A percentile compares a stretch with the other conserved stretches of the same genome.
These are phyloP conservation scores for Kradibia gibbosae DNA, from an alignment of 1,140 invertebrate species.

Conservation along the genomic window DNA sequence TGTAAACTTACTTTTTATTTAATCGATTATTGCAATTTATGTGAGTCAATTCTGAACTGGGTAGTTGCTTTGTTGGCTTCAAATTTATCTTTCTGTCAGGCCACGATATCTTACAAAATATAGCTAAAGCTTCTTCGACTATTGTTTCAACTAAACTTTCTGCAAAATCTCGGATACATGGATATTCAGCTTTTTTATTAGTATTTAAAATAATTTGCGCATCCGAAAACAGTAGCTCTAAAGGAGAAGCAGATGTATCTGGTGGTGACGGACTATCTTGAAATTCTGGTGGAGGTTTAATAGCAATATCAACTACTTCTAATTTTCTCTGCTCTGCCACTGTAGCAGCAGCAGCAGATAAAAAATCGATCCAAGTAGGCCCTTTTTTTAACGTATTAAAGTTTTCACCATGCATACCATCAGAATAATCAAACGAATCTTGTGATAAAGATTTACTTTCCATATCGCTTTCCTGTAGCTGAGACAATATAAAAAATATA, in stretches of 20 bases:
- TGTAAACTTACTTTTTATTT: constrained; percentile 39
- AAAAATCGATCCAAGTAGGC: constrained; percentile 74
- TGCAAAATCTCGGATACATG: constrained; percentile 64
- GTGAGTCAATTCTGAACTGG: constrained; percentile 40
- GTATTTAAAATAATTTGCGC: constrained; percentile 37
- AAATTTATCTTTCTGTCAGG: constrained; percentile 64
- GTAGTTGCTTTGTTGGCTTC: constrained; percentile 45
- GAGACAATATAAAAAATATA: neutral
- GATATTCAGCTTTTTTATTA: constrained; percentile 51
- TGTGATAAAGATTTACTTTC: constrained; percentile 78
- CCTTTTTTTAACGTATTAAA: constrained; percentile 87
- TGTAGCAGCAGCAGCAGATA: constrained; percentile 65
- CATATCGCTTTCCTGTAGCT: constrained; percentile 80
- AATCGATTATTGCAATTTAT: constrained; percentile 37
- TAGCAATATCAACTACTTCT: constrained; percentile 74
- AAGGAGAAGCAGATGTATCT: constrained; percentile 63
- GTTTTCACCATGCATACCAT: constrained; percentile 83
- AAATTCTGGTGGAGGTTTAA: constrained; percentile 86
- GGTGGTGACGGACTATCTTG: constrained; percentile 77
- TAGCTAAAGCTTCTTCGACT: constrained; percentile 66
- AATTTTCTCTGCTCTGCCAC: constrained; percentile 53
- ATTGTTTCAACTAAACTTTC: constrained; percentile 63
- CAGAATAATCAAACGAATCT: constrained; percentile 79
- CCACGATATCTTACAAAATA: constrained; percentile 69
- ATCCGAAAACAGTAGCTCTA: constrained; percentile 59